Conservation (phyloP, 2,113 vertebrate genomes). For the Gymnarchus niloticus region DNA sequence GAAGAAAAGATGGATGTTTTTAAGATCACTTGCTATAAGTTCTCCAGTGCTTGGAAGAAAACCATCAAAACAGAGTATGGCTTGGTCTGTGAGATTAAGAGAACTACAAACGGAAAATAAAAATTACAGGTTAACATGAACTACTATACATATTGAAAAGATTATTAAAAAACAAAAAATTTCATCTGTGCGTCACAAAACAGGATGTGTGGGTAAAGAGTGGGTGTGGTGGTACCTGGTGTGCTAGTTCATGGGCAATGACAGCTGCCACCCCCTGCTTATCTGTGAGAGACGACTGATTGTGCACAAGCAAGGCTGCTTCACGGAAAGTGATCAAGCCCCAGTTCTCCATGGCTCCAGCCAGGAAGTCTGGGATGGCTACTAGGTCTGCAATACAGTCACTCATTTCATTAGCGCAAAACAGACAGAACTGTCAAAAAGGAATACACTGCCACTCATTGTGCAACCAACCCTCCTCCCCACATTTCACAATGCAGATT, state of each 20-base stretch:
- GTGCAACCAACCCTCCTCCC: background rate
- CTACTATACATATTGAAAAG: background rate
- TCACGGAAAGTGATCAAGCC: slow-evolving; percentile 89
- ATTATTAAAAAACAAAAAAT: background rate
- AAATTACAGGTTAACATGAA: background rate
- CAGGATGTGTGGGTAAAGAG: background rate
- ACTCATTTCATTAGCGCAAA: slow-evolving; percentile 20
- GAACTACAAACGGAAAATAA: background rate
- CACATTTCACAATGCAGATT: background rate
- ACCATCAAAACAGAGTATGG: background rate
- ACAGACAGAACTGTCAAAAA: background rate
- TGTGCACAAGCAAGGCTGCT: slow-evolving; percentile 70
- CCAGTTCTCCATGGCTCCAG: slow-evolving; percentile 96
- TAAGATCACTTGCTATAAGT: background rate
- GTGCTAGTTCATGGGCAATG: slow-evolving; percentile 88
- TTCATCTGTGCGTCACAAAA: too few species aligned
- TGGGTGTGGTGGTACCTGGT: slow-evolving; percentile 72
- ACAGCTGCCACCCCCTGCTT: slow-evolving; percentile 80
- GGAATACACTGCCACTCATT: background rate
- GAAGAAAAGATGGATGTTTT: slow-evolving; percentile 20
- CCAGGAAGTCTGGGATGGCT: slow-evolving; percentile 87
- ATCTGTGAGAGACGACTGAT: slow-evolving; percentile 72
- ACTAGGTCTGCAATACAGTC: slow-evolving; percentile 72
- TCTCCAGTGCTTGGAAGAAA: background rate
- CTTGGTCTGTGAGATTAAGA: background rate